Conservation (phyloP, 92 coral and sea anemone genomes). For the Virgularia gustaviana region DNA sequence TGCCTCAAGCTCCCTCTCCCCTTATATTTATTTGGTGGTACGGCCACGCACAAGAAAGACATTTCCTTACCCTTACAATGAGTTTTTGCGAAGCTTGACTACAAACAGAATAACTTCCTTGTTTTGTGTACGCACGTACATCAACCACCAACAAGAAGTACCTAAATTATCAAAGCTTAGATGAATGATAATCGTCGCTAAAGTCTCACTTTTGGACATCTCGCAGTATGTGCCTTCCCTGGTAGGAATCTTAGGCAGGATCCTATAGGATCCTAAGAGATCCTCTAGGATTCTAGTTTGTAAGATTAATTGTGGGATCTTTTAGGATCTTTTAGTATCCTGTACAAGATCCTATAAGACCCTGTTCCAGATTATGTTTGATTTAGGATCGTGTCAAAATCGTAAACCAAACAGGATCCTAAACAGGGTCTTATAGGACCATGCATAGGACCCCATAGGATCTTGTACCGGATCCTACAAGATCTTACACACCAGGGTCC, state of each 20-base stretch:
- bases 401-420: too few relatives aligned
- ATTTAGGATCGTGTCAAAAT: too few relatives aligned
- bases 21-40: too few relatives aligned
- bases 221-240: not conserved
- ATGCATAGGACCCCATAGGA: too few relatives aligned
- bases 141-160: conserved; percentile 81
- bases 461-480: not conserved
- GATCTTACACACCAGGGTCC: too few relatives aligned
- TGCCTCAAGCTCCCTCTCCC: not conserved
- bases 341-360: too few relatives aligned
- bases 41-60: too few relatives aligned
- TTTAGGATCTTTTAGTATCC: too few relatives aligned
- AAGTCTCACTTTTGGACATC: not conserved
- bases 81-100: conserved; percentile 68
- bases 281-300: not conserved
- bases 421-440: not conserved
- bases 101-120: conserved; percentile 58
- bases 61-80: conserved; percentile 64
- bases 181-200: not conserved
- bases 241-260: too few relatives aligned
- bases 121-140: conserved; percentile 64
- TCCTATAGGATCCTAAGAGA: not conserved
- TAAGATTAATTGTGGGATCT: not conserved
- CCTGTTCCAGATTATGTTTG: too few relatives aligned
- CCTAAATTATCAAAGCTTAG: conserved; percentile 21